These are phyloP conservation scores for Byasa hedistus DNA, from an alignment of 2,888 invertebrate genomes.

Conservation along the genomic window DNA sequence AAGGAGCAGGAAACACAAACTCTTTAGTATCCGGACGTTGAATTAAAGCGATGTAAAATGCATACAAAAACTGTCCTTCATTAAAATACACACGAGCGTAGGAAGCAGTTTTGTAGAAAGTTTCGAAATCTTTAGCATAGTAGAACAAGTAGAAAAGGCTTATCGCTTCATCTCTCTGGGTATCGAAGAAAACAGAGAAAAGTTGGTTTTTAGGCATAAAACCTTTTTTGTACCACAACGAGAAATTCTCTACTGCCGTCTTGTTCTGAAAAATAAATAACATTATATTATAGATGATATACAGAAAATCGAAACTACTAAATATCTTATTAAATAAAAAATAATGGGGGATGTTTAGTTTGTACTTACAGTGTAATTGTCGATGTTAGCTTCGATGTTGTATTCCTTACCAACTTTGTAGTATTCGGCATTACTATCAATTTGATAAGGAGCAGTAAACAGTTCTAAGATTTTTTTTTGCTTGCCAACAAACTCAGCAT, in stretches of 20 bases:
- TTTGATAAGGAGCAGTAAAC: constrained; percentile 64
- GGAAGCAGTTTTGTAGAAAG: constrained; percentile 80
- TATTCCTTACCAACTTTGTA: constrained; percentile 58
- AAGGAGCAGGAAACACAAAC: constrained; percentile 83
- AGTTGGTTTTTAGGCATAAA: constrained; percentile 70
- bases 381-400: constrained; percentile 59
- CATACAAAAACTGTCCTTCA: constrained; percentile 82
- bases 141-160: constrained; percentile 79
- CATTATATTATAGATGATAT: no score
- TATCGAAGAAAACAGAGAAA: constrained; percentile 75
- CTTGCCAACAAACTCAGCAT: constrained; percentile 35
- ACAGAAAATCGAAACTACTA: no score
- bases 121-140: constrained; percentile 81
- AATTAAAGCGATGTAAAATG: constrained; percentile 79
- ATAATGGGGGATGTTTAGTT: neutral
- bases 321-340: no score
- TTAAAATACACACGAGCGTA: constrained; percentile 81
- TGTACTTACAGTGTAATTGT: constrained; percentile 59
- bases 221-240: constrained; percentile 61
- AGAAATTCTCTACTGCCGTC: constrained; percentile 66
- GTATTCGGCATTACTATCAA: constrained; percentile 55
- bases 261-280: constrained; percentile 53
- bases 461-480: constrained; percentile 71
- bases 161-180: constrained; percentile 70
- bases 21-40: constrained; percentile 80